Evolutionary conservation across 2,888 invertebrate species (phyloP), one percentile per base, ranked within the genome.

Genomic region (Lymantria monacha): DNA sequence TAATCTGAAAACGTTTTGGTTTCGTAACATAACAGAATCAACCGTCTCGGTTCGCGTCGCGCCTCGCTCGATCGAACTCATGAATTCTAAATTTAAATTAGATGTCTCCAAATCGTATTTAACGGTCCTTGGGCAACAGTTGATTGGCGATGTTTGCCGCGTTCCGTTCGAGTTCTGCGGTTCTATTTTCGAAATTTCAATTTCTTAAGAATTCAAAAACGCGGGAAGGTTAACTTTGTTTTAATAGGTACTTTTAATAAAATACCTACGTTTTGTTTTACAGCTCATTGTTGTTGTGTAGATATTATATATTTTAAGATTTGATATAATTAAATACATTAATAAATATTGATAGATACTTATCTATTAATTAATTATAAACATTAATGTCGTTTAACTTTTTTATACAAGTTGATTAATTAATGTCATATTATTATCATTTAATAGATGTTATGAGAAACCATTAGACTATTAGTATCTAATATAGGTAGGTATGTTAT

Each of bases 41-140:
- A 50, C 41, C 14, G 14, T 14, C 41, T 9, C 14, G 49, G 55
- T 42, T 46, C 61, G 55, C 68, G 61, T 54, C 61, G 64, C 62
- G 63, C 63, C 58, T 54, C 73, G 74, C 75, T 76, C 80, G 77
- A 81, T 80, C 77, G 79, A 78, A 76, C 79, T 70, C 76, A 69
- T 72, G 72, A 74, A 76, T 80, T 79, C 77, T 70, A 79, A 78
- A 81, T 83, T 83, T 76, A 78, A 83, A 83, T 82, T 78, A 77
- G 77, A 72, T 76, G 76, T 76, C 74, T 76, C 74, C 72, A 74
- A 80, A 79, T 79, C 74, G 76, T 70, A 73, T 81, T 80, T 76
- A 79, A 78, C 73, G 73, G 75, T 70, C 65, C 69, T 78, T 73
- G 73, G 59, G 62, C 68, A 70, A 71, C 76, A 69, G 74, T 72